phyloP scores from a whole-genome alignment of 2,888 invertebrate species.

The Dolomedes plantarius region DNA sequence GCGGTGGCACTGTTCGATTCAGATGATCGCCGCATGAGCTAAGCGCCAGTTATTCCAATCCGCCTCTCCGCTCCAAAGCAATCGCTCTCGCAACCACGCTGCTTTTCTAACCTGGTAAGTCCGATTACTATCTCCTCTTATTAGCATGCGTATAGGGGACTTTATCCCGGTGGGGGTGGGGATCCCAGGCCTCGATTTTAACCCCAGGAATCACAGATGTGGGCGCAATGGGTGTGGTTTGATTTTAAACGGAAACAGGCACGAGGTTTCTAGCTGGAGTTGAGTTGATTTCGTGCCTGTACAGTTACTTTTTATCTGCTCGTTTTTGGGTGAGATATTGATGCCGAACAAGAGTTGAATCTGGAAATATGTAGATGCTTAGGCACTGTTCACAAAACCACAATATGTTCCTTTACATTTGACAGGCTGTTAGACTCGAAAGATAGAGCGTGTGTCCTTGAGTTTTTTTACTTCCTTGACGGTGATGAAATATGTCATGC shows the following conservation, averaged over 20 bases:
- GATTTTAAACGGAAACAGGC: neutral
- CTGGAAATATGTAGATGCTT: too few relatives aligned
- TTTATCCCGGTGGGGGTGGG: neutral
- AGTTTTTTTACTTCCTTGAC: conserved; percentile 1
- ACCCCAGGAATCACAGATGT: neutral
- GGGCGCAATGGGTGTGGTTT: conserved; percentile 3
- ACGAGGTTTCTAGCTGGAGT: conserved; percentile 1
- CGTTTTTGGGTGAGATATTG: too few relatives aligned
- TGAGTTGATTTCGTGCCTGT: neutral
- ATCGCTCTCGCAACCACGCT: conserved; percentile 4
- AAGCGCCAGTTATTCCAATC: conserved; percentile 10
- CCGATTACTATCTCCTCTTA: neutral
- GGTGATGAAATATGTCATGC: conserved; percentile 2
- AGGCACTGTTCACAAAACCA: too few relatives aligned
- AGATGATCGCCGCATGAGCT: conserved; percentile 30
- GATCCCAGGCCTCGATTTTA: neutral
- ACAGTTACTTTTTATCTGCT: too few relatives aligned
- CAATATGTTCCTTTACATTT: too few relatives aligned
- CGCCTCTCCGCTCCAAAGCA: conserved; percentile 13
- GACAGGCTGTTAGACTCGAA: too few relatives aligned
- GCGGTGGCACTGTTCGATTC: conserved; percentile 38
- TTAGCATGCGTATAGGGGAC: neutral
- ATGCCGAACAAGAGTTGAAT: too few relatives aligned
- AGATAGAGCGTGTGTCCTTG: neutral
- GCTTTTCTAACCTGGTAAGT: conserved; percentile 18